Percentiles rank a stretch among this genome's conserved stretches.
Conservation (phyloP, 2,888 invertebrate species). For the Elysia crispata region DNA sequence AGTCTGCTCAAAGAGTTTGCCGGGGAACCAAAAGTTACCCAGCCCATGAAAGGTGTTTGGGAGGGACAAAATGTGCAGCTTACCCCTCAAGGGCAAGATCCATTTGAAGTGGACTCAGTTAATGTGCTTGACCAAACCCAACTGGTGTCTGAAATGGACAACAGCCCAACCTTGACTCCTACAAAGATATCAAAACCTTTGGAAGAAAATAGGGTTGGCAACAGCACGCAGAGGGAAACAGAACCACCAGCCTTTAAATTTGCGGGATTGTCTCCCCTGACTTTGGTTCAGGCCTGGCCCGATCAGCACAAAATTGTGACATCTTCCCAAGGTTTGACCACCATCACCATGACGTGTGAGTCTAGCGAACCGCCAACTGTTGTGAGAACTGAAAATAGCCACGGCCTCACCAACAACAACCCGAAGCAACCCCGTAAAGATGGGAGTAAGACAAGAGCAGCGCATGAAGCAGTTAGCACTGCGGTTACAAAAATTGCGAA, state of each 20-base stretch:
- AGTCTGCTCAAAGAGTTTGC: too few species aligned
- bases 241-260: not conserved
- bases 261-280: too few species aligned
- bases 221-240: not conserved
- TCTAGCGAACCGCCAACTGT: not conserved
- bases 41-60: too few species aligned
- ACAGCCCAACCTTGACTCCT: constrained; percentile 27
- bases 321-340: not conserved
- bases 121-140: not conserved
- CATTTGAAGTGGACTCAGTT: constrained; percentile 29
- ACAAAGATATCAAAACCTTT: not conserved
- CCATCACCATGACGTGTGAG: not conserved
- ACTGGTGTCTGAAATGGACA: constrained; percentile 13
- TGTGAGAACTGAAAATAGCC: too few species aligned
- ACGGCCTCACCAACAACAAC: too few species aligned
- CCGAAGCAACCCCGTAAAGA: too few species aligned
- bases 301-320: not conserved
- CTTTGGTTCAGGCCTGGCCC: too few species aligned
- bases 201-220: not conserved
- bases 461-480: not conserved
- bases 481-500: not conserved
- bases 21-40: too few species aligned
- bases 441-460: too few species aligned
- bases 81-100: constrained; percentile 33
- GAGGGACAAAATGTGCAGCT: too few species aligned